Percentiles rank a stretch among this genome's conserved stretches.
phyloP scores from a whole-genome alignment of 2,113 vertebrate genomes.

The Atractosteus spatula region DNA sequence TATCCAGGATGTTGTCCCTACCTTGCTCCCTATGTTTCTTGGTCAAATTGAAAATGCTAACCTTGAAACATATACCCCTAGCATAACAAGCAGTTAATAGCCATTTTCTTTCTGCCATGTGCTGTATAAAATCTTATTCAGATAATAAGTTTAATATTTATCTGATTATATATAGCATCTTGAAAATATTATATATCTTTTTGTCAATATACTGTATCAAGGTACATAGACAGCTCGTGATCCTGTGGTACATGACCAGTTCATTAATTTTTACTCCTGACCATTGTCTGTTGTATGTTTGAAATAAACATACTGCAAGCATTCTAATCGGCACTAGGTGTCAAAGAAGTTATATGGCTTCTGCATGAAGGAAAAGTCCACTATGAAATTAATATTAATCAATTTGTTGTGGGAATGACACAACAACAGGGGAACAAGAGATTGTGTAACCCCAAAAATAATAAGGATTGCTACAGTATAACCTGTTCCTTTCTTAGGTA shows the following conservation, averaged over 20 bases:
- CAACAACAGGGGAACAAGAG: too few species aligned
- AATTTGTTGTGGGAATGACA: background rate
- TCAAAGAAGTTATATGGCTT: too few species aligned
- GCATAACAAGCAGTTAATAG: too few species aligned
- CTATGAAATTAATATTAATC: background rate
- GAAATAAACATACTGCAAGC: conserved; percentile 11
- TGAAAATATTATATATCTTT: conserved; percentile 43
- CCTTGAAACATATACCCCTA: too few species aligned
- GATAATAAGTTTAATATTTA: conserved; percentile 40
- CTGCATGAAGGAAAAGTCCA: too few species aligned
- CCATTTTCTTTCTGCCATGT: conserved; percentile 12
- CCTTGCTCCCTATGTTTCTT: too few species aligned
- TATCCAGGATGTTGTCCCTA: too few species aligned
- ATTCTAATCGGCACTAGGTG: conserved; percentile 1
- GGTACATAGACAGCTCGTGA: conserved; percentile 32
- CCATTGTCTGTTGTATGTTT: conserved; percentile 9
- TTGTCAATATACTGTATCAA: too few species aligned
- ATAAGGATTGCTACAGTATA: too few species aligned
- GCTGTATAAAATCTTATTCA: conserved; percentile 65
- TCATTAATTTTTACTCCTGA: conserved; percentile 37
- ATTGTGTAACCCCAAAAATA: too few species aligned
- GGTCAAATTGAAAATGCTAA: too few species aligned
- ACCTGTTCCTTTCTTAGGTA: too few species aligned
- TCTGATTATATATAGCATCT: conserved; percentile 66
- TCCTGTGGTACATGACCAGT: conserved; percentile 49